A percentile compares a stretch with the other conserved stretches of the same genome.
Conservation (phyloP, 2,888 invertebrate species). For the Lepetodrilus schrolli region DNA sequence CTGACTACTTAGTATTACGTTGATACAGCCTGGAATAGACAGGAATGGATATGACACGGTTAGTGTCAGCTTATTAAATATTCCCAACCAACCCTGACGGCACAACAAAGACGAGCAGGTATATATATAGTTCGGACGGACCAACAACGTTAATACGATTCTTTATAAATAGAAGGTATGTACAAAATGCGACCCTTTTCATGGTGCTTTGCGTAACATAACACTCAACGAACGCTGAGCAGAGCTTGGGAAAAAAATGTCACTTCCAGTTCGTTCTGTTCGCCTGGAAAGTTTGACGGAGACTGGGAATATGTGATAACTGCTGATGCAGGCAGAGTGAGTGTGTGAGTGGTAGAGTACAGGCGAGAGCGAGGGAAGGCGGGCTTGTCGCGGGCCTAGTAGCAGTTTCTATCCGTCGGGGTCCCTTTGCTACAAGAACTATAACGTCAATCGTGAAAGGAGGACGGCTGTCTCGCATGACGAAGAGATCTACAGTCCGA, state of each 20-base stretch:
- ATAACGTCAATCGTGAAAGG: not conserved
- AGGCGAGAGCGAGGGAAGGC: too few relatives aligned
- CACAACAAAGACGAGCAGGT: constrained; percentile 11
- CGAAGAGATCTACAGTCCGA: not conserved
- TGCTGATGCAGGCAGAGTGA: not conserved
- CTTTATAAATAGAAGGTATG: constrained; percentile 25
- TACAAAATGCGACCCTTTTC: constrained; percentile 16
- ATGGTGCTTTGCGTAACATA: constrained; percentile 19
- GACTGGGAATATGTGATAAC: not conserved
- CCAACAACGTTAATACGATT: not conserved
- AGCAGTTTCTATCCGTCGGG: too few relatives aligned
- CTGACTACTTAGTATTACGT: not conserved
- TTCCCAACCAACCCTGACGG: constrained; percentile 16
- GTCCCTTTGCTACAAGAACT: too few relatives aligned
- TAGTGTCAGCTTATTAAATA: not conserved
- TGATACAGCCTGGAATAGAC: not conserved
- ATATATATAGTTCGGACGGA: not conserved
- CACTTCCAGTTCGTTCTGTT: not conserved
- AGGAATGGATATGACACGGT: not conserved
- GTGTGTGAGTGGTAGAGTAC: not conserved
- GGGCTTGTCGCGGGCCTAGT: too few relatives aligned
- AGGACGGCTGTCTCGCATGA: not conserved
- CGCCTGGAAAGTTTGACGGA: not conserved
- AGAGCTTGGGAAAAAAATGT: not conserved
- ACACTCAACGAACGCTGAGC: not conserved